Base-by-base conservation (phyloP, 2,888 invertebrate species). In the Willowsia nigromaculata region DNA sequence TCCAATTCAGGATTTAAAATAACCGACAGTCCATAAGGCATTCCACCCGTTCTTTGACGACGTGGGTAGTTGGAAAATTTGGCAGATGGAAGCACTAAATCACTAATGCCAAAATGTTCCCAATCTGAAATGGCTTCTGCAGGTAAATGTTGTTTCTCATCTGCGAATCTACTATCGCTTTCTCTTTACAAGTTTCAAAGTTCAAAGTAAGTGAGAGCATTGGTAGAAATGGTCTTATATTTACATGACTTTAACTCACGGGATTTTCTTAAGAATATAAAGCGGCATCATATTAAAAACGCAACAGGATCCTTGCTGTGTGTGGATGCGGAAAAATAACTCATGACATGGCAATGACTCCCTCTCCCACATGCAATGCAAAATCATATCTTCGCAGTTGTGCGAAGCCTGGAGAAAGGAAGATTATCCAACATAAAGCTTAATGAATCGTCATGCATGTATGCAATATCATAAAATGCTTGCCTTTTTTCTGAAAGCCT, bases 241-340 rank as follows among this genome's bases (percentile, higher is more conserved):
- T n/a, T n/a, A n/a, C n/a, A n/a, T n/a, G n/a, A n/a, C n/a, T n/a
- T n/a, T n/a, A 13, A 76, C 47, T 15, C 18, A 30, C 15, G 27
- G 22, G 33, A 37, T 65, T 2, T 84, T 82, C n/a, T 82, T 11
- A 13, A 82, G 27, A 65, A 82, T 43, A 15, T 40, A 43, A 18
- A 18, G 9, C 0, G 81, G 81, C 81, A 82, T 65, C 81, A 62
- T 62, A 27, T 82, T 82, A 22, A 82, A 82, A 11, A n/a, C 68
- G 50, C 83, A 83, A 50, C 83, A 83, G 6, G 15, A 1, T 47
- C 83, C 83, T 11, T 65, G 9, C 27, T 18, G 65, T 27, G 83
- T 83, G 13, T 47, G n/a, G 9, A 83, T 11, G 0, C 50, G 47
- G 13, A 50, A 83, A 43, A 83, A 83, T 0, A 65, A n/a, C 7